phyloP scores from a whole-genome alignment of 2,113 vertebrate genomes.

The Jacana jacana region DNA sequence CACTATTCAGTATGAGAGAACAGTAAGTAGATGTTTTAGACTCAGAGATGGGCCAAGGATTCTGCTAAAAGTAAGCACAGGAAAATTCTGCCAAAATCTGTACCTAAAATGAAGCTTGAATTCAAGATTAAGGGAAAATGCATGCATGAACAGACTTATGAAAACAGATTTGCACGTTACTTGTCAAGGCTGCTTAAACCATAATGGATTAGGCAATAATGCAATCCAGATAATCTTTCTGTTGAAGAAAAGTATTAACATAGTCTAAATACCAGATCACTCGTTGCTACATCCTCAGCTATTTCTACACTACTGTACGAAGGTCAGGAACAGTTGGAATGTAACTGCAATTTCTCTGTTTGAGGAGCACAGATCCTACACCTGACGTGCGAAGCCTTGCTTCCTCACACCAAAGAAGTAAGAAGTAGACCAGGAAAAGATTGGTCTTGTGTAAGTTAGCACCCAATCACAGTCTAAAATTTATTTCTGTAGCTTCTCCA shows the following conservation, averaged over 20 bases:
- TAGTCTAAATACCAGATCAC: background rate
- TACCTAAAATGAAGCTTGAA: background rate
- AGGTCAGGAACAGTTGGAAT: background rate
- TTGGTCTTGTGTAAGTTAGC: background rate
- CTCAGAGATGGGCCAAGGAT: background rate
- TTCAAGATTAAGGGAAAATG: background rate
- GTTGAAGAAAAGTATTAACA: background rate
- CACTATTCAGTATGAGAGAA: accelerated
- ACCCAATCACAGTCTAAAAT: background rate
- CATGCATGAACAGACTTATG: background rate
- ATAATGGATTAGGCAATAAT: background rate
- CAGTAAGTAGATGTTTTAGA: background rate
- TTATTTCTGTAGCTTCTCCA: background rate
- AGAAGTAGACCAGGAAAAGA: background rate
- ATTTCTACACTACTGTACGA: background rate
- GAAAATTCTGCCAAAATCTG: background rate
- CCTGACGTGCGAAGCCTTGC: background rate
- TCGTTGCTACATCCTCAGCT: background rate
- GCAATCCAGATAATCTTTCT: background rate
- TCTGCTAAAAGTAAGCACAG: background rate
- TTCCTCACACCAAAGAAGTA: background rate
- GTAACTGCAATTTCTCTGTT: background rate
- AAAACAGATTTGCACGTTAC: constrained; percentile 3
- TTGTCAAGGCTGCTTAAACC: background rate
- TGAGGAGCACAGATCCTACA: background rate